Base-by-base conservation (phyloP, 2,113 vertebrate species). In the Leucoraja erinaceus region DNA sequence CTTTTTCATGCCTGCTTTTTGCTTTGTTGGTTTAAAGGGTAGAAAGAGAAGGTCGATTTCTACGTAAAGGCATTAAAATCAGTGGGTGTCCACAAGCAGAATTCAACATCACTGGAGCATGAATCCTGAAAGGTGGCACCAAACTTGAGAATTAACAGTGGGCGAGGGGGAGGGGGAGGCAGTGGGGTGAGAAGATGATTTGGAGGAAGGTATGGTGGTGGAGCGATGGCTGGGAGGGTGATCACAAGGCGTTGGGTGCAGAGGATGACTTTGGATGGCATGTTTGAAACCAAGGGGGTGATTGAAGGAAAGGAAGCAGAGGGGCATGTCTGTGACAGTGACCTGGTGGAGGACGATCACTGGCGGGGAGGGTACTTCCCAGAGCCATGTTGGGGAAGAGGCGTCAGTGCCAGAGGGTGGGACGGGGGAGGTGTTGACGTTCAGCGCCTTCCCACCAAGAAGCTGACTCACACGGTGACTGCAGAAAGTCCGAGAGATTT, bases 391-490 rank as follows among this genome's bases (percentile, higher is more conserved):
- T 47, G 33, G 81, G 18, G 20, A 20, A 18, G 63, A 70, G 90
- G 68, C 68, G 33, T 91, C 70, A 72, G 68, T 66, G n/a, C 90
- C 90, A 38, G 90, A 6, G 90, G 66, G 86, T 68, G 86, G 86
- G 54, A 33, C 14, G n/a, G n/a, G 16, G 16, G 61, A 74, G 68
- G 68, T 10, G 66, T 47, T 91, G 68, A 74, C 68, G 90, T 54
- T 91, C 33, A 47, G 90, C 90, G 66, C 66, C 25, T 25, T 72
- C 22, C 33, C 33, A 72, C 10, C 10, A 38, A 70, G 33, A 33
- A 91, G 90, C 68, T 91, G 90, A 70, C 90, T 91, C 90, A 91
- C 90, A 91, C 66, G 10, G 33, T 74, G 68, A 70, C 68, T 14
- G 59, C 83, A 88, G 83, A 88, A 88, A 88, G 83, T 88, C 33